Conservation (phyloP, 2,888 invertebrate genomes). For the Lasioglossum vierecki region DNA sequence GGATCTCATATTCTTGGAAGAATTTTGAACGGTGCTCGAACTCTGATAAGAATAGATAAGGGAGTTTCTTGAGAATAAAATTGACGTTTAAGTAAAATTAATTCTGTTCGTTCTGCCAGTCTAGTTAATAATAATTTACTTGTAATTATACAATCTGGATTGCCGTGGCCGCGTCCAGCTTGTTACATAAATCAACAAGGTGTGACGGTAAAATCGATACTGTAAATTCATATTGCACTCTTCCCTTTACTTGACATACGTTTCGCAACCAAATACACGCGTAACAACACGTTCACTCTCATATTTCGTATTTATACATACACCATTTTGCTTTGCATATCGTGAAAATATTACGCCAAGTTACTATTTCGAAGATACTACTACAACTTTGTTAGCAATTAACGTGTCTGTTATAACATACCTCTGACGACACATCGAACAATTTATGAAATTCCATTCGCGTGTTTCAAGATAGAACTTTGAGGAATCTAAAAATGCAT, state of each 20-base stretch:
- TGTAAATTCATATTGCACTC: neutral
- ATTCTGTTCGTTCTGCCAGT: neutral
- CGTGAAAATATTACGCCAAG: neutral
- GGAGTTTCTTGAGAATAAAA: too few species aligned
- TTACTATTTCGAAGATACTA: neutral
- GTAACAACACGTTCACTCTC: neutral
- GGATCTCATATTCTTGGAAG: too few species aligned
- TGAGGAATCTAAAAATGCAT: conserved; percentile 2
- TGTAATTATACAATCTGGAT: neutral
- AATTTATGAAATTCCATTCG: neutral
- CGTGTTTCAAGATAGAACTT: neutral
- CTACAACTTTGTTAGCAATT: neutral
- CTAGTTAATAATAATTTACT: neutral
- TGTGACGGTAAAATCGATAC: neutral
- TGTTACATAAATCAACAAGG: neutral
- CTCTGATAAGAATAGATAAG: too few species aligned
- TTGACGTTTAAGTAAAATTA: too few species aligned
- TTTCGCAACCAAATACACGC: neutral
- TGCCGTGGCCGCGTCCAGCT: neutral
- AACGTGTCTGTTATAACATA: neutral
- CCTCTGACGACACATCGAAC: neutral
- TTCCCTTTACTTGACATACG: neutral
- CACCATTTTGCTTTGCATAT: neutral
- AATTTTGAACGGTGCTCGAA: too few species aligned
- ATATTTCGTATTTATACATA: too few species aligned